Evolutionary conservation across 1,140 invertebrate species (phyloP).

Genomic region (Tetramorium parvispinum): DNA sequence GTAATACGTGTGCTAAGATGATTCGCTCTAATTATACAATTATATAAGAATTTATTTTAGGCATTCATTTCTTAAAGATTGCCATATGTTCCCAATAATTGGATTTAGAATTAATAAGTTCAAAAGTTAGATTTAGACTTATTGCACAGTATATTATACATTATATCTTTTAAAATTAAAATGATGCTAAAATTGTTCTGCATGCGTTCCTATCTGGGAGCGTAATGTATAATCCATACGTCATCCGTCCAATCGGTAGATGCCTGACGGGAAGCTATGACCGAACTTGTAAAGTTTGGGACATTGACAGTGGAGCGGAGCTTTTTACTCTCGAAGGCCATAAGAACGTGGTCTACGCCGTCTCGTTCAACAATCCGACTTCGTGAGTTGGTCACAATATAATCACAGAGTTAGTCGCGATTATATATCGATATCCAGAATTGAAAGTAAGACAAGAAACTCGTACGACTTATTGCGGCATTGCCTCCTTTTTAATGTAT

Average conservation of each 20-base stretch:
- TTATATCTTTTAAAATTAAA: too few species aligned
- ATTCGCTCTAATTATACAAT: too few species aligned
- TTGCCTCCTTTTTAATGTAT: neutral
- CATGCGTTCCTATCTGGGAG: too few species aligned
- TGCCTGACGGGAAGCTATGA: conserved; percentile 94
- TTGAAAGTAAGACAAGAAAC: neutral
- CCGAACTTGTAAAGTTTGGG: conserved; percentile 93
- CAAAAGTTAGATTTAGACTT: too few species aligned
- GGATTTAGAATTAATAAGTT: too few species aligned
- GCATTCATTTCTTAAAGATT: too few species aligned
- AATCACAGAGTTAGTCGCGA: conserved; percentile 2
- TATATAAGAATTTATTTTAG: too few species aligned
- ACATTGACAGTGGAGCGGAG: conserved; percentile 90
- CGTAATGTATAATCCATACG: neutral
- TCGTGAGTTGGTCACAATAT: conserved; percentile 87
- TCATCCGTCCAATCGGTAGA: conserved; percentile 82
- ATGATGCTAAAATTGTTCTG: too few species aligned
- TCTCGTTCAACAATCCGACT: conserved; percentile 91
- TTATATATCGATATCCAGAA: neutral
- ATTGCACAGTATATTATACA: too few species aligned
- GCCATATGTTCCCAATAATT: too few species aligned
- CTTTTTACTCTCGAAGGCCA: conserved; percentile 90
- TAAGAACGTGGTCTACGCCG: conserved; percentile 92
- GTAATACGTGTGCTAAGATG: too few species aligned
- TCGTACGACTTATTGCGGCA: neutral